Percentiles rank a stretch among this genome's conserved stretches.
Conservation (phyloP, 2,113 vertebrate species). For the Charina bottae region DNA sequence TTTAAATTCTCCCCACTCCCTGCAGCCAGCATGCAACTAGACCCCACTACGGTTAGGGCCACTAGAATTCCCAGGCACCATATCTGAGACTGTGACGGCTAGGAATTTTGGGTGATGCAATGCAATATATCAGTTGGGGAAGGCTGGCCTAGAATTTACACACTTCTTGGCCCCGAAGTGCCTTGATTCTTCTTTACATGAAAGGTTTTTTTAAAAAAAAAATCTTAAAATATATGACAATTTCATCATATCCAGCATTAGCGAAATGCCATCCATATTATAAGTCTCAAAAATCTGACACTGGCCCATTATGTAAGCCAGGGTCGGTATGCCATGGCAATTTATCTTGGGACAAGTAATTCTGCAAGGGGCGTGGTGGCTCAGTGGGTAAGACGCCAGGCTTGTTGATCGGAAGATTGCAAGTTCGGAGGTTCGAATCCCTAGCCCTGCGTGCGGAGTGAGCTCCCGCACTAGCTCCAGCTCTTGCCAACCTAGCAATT, state of each 20-base stretch:
- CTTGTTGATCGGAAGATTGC: too few relatives aligned
- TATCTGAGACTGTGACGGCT: too few relatives aligned
- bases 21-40: too few relatives aligned
- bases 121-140: background rate
- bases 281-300: background rate
- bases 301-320: background rate
- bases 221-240: background rate
- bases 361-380: too few relatives aligned
- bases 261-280: background rate
- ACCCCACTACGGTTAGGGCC: too few relatives aligned
- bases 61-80: too few relatives aligned
- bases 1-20: too few relatives aligned
- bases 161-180: background rate
- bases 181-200: background rate
- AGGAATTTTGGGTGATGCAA: background rate
- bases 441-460: too few relatives aligned
- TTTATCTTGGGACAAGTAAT: conserved; percentile 49
- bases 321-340: background rate
- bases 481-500: too few relatives aligned
- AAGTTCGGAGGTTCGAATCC: too few relatives aligned
- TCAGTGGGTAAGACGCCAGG: too few relatives aligned
- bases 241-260: background rate
- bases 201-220: background rate
- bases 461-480: too few relatives aligned
- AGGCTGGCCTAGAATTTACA: background rate